A percentile compares a stretch with the other conserved stretches of the same genome.
Conservation (phyloP, 2,797 vertebrate species). For the Salmo trutta region DNA sequence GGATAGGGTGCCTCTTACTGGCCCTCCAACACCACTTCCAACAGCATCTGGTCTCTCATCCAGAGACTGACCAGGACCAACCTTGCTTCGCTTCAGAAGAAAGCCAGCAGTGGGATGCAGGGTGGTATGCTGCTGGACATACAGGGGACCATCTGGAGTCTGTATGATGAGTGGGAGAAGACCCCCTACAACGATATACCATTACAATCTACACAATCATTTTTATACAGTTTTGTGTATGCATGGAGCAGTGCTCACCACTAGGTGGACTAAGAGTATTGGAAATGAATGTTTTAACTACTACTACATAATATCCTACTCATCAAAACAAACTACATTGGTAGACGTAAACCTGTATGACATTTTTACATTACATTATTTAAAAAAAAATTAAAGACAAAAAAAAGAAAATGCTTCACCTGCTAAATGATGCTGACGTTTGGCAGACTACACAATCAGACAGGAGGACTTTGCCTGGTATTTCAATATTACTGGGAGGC, state of each 20-base stretch:
- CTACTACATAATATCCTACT: constrained; percentile 14
- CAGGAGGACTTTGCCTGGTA: neutral
- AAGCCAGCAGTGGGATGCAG: too few species aligned
- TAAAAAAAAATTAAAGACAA: neutral
- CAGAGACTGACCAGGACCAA: too few species aligned
- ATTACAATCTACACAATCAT: neutral
- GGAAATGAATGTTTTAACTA: constrained; percentile 44
- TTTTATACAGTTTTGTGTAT: neutral
- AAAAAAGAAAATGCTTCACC: constrained; percentile 23
- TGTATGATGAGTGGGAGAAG: too few species aligned
- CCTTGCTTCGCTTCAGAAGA: too few species aligned
- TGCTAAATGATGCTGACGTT: constrained; percentile 46
- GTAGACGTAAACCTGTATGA: neutral
- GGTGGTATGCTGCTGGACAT: neutral
- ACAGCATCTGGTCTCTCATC: too few species aligned
- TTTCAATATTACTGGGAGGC: neutral
- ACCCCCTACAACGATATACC: too few species aligned
- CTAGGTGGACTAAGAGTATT: constrained; percentile 70
- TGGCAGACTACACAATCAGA: neutral
- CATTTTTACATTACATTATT: neutral
- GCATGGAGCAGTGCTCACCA: constrained; percentile 46
- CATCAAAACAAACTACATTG: neutral
- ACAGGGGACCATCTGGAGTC: neutral
- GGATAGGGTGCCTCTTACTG: too few species aligned
- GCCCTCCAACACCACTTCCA: too few species aligned